phyloP scores from a whole-genome alignment of 2,797 vertebrate genomes.

The Chrosomus eos region DNA sequence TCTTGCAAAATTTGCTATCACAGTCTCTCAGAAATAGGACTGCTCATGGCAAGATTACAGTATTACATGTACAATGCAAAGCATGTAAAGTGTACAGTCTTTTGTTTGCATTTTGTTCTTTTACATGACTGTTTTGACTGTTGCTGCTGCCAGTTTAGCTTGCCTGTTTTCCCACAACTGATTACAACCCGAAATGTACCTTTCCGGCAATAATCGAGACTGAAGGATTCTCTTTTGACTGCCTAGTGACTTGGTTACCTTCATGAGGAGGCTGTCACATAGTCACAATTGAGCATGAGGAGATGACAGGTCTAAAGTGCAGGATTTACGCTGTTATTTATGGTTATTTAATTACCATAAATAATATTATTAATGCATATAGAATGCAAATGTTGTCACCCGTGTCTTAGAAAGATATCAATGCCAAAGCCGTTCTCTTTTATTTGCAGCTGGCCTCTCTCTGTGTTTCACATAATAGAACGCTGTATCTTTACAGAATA shows the following conservation, averaged over 20 bases:
- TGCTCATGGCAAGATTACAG: background rate
- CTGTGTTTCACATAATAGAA: conserved; percentile 16
- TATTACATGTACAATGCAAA: conserved; percentile 43
- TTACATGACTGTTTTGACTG: background rate
- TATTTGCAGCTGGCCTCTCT: conserved; percentile 24
- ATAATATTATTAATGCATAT: conserved; percentile 4
- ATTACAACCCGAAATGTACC: conserved; percentile 1
- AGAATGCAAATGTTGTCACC: background rate
- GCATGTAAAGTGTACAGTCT: conserved; percentile 25
- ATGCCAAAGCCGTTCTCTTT: conserved; percentile 43
- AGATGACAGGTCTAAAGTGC: conserved; percentile 27
- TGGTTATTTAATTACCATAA: conserved; percentile 31
- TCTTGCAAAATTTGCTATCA: conserved; percentile 16
- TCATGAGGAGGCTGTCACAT: background rate
- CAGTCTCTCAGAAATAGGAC: conserved; percentile 6
- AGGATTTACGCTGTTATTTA: conserved; percentile 4
- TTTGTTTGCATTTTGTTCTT: conserved; percentile 14
- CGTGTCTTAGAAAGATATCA: conserved; percentile 9
- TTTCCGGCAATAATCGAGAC: conserved; percentile 12
- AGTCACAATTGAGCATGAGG: conserved; percentile 28
- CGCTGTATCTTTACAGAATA: conserved; percentile 14
- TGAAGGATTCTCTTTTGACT: conserved; percentile 39
- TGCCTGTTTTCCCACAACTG: conserved; percentile 3
- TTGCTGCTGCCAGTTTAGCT: conserved; percentile 29
- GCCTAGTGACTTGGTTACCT: conserved; percentile 15